A percentile compares a stretch with the other conserved stretches of the same genome.
phyloP scores from a whole-genome alignment of 1,140 invertebrate species.

The Caenorhabditis tropicalis region DNA sequence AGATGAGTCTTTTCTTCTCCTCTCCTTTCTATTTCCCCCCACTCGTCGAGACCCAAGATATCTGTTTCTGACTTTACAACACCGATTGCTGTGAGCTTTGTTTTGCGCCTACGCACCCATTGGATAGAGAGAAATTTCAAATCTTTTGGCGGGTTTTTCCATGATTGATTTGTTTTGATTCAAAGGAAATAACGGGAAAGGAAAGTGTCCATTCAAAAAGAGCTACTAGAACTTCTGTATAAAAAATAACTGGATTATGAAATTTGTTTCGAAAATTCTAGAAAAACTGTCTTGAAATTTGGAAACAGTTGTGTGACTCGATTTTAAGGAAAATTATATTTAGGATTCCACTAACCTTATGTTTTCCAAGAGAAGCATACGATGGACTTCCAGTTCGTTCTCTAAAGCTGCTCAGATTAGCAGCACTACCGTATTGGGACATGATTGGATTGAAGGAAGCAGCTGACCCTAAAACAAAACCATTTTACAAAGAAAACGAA shows the following conservation, averaged over 20 bases:
- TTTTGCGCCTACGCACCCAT: conserved; percentile 36
- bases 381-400: conserved; percentile 56
- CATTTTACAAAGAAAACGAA: neutral
- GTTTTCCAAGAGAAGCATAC: conserved; percentile 52
- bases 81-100: conserved; percentile 14
- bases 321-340: neutral
- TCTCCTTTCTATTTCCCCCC: neutral
- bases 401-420: conserved; percentile 50
- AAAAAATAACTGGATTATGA: no score
- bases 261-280: no score
- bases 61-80: conserved; percentile 40
- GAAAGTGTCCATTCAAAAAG: no score
- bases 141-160: neutral
- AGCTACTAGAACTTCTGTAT: no score
- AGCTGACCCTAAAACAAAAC: neutral
- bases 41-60: neutral
- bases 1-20: no score
- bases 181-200: neutral
- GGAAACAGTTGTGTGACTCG: no score
- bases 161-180: conserved; percentile 40
- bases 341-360: no score
- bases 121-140: neutral
- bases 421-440: conserved; percentile 59
- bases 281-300: no score
- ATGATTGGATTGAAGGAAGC: conserved; percentile 13